A percentile compares a stretch with the other conserved stretches of the same genome.
Conservation (phyloP, 2,888 invertebrate species). For the Dastarcus helophoroides region DNA sequence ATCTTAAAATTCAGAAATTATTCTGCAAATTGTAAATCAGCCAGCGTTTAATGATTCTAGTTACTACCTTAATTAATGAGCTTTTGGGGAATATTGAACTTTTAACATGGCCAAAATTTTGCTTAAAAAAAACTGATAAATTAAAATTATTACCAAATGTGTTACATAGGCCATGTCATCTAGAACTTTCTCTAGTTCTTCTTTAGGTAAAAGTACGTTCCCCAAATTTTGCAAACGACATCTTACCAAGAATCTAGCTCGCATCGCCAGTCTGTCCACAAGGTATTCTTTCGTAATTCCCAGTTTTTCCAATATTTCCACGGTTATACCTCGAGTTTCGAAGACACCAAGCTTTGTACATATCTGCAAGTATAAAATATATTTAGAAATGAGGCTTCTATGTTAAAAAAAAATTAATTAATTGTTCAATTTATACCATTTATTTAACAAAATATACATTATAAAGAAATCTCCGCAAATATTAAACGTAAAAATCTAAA, state of each 20-base stretch:
- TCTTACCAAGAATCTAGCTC: slow-evolving; percentile 18
- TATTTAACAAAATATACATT: neutral
- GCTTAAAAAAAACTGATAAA: no score
- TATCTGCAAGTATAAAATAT: slow-evolving; percentile 21
- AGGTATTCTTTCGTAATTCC: slow-evolving; percentile 18
- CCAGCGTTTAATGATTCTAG: no score
- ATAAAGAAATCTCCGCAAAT: neutral
- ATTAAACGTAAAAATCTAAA: no score
- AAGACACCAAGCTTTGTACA: slow-evolving; percentile 25
- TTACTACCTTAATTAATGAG: no score
- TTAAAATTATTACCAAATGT: slow-evolving; percentile 11
- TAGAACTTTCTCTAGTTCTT: slow-evolving; percentile 9
- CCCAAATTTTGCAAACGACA: slow-evolving; percentile 10
- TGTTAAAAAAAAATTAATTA: no score
- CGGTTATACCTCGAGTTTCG: slow-evolving; percentile 17
- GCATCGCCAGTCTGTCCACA: slow-evolving; percentile 17
- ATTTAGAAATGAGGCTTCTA: slow-evolving; percentile 5
- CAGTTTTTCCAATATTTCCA: slow-evolving; percentile 13
- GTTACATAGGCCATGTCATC: slow-evolving; percentile 10
- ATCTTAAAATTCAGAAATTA: no score
- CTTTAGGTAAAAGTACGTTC: slow-evolving; percentile 11
- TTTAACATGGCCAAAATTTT: no score
- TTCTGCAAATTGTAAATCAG: no score
- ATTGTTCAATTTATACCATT: slow-evolving; percentile 2
- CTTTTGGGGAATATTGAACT: no score